Evolutionary conservation across 2,113 vertebrate genomes (phyloP).

Genomic region (Ellobius talpinus): DNA sequence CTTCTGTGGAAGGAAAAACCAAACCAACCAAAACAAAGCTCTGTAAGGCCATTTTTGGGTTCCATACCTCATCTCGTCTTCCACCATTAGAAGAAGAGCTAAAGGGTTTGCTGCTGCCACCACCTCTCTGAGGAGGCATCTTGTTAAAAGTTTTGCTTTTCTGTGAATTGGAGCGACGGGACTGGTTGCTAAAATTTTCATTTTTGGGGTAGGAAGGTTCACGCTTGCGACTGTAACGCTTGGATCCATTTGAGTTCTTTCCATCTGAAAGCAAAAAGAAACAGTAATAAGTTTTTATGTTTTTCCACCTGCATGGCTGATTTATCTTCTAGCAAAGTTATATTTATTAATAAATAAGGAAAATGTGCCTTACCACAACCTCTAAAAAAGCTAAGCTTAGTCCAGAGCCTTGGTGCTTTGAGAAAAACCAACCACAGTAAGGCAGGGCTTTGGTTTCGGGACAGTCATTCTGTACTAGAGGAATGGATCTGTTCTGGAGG

Average conservation of each 20-base stretch:
- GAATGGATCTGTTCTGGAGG: not conserved
- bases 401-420: not conserved
- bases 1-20: not conserved
- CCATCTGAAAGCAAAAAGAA: slow-evolving; percentile 89
- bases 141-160: slow-evolving; percentile 99
- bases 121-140: slow-evolving; percentile 97
- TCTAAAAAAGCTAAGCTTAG: not conserved
- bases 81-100: slow-evolving; percentile 94
- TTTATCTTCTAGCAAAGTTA: not conserved
- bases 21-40: not conserved
- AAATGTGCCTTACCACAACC: not conserved
- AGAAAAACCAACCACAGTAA: not conserved
- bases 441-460: too few relatives aligned
- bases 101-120: slow-evolving; percentile 90
- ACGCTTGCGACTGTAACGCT: slow-evolving; percentile 95
- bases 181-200: slow-evolving; percentile 92
- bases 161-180: slow-evolving; percentile 97
- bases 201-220: slow-evolving; percentile 95
- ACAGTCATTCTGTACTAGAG: not conserved
- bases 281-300: not conserved
- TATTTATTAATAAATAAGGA: slow-evolving; percentile 42
- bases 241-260: slow-evolving; percentile 95
- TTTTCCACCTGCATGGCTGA: not conserved
- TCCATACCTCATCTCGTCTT: slow-evolving; percentile 98
- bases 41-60: slow-evolving; percentile 32